A percentile compares a stretch with the other conserved stretches of the same genome.
Evolutionary conservation across 2,888 invertebrate species (phyloP).

Genomic region (Hipparchia sbordonii): DNA sequence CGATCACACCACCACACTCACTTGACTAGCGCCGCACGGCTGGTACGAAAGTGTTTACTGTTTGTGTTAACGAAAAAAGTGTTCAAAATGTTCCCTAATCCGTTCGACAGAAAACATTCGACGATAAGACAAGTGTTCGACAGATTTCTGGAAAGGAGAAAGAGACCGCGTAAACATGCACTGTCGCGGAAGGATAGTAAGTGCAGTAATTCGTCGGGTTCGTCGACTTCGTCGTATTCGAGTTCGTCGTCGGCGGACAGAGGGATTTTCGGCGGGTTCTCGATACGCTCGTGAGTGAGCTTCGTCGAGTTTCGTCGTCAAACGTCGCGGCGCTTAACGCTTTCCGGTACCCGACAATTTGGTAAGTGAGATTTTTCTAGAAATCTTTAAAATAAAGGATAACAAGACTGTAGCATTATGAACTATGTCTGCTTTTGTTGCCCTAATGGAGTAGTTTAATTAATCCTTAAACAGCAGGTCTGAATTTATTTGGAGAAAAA

Average conservation of each 20-base stretch:
- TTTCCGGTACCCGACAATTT: constrained; percentile 33
- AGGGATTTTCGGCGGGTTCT: constrained; percentile 41
- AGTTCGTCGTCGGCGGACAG: constrained; percentile 41
- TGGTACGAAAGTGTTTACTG: constrained; percentile 48
- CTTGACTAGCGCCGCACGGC: constrained; percentile 33
- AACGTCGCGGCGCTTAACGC: constrained; percentile 20
- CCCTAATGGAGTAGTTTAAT: too few species aligned
- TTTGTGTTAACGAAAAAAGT: constrained; percentile 1
- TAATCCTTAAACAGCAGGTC: too few species aligned
- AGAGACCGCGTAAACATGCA: constrained; percentile 51
- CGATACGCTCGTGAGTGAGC: constrained; percentile 44
- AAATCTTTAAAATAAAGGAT: neutral
- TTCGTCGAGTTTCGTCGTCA: constrained; percentile 29
- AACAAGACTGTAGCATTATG: neutral
- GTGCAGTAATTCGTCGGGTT: constrained; percentile 53
- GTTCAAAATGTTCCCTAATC: constrained; percentile 85
- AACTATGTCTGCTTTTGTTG: too few species aligned
- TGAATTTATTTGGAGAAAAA: too few species aligned
- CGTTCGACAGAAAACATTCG: constrained; percentile 87
- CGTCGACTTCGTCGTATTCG: constrained; percentile 53
- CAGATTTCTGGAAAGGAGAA: constrained; percentile 76
- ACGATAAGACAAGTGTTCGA: constrained; percentile 86
- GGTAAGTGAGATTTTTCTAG: constrained; percentile 25
- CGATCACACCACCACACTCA: constrained; percentile 33
- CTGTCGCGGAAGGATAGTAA: constrained; percentile 60